Conservation (phyloP, 23 tunicate genomes). For the Diplosoma virens region DNA sequence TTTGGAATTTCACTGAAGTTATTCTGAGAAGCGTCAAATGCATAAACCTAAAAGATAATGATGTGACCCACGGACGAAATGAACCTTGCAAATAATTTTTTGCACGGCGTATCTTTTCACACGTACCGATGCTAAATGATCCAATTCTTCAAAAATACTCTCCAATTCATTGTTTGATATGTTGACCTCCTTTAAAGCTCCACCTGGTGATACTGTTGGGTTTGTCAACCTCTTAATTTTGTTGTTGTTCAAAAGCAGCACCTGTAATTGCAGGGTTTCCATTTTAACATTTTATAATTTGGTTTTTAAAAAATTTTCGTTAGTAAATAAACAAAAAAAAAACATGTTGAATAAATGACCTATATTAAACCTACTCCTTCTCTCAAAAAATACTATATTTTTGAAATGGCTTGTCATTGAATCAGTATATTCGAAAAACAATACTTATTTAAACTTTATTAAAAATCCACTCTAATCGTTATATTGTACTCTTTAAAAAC, state of each 20-base stretch:
- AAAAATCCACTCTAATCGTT: too few species aligned
- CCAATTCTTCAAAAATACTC: constrained; percentile 24
- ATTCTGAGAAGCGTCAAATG: constrained; percentile 25
- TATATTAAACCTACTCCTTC: too few species aligned
- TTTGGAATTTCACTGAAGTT: constrained; percentile 28
- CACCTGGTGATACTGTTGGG: constrained; percentile 17
- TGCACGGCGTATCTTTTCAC: background rate
- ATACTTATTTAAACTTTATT: too few species aligned
- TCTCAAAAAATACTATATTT: too few species aligned
- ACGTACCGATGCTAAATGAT: constrained; percentile 14
- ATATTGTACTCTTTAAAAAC: too few species aligned
- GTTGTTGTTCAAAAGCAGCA: constrained; percentile 62
- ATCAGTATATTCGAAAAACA: too few species aligned
- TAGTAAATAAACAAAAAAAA: too few species aligned
- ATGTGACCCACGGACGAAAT: background rate
- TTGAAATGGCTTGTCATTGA: too few species aligned
- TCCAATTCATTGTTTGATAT: constrained; percentile 64
- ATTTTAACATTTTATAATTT: too few species aligned
- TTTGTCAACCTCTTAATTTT: constrained; percentile 18
- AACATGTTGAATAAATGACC: too few species aligned
- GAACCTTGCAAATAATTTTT: background rate
- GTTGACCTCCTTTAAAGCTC: constrained; percentile 50
- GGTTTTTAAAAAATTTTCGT: too few species aligned
- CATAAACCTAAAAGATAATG: constrained; percentile 3
- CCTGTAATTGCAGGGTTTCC: too few species aligned